Evolutionary conservation across 1,140 invertebrate genomes (phyloP), one percentile per base, ranked within the genome.

Genomic region (Chlorops oryzae): DNA sequence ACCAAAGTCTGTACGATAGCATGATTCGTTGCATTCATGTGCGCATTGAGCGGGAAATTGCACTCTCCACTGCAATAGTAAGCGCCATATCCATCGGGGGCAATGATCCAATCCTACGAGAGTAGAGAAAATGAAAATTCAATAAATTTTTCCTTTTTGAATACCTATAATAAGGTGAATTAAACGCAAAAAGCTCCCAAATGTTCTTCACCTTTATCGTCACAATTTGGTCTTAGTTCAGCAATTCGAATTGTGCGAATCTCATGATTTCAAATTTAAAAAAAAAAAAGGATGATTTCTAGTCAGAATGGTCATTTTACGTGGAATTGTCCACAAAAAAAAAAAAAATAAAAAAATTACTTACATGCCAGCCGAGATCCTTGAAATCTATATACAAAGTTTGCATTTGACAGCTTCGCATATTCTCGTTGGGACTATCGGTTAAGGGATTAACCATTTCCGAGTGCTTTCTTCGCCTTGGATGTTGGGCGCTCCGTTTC

Each of bases 21-120:
- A 70, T 96, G 92, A 75, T 96, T 96, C 1, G 92, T 95, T 12
- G 92, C 91, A 74, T 96, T 96, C 83, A 92, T 92, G 61, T 91
- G 87, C 12, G 86, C 87, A 73, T 91, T 87, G 5, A 96, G 72
- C 1, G 92, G 92, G 60, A 95, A 96, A 70, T 89, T 89, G 65
- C 93, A 96, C 74, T 93, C 90, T 3, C 93, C 93, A 59, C 85
- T 85, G 74, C 93, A 96, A 69, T 91, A 96, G 70, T 87, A 93
- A 0, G 93, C 91, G n/a, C 86, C 85, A 69, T 93, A 96, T 5
- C 92, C 92, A 62, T 92, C 88, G 3, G 92, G 92, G 5, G 92
- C 91, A 46, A 96, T 94, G 39, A 96, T 94, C 91, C 92, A 96
- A 72, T 95, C 89, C 86, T 93, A 65, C 54, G 75, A 76, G 65